Evolutionary conservation across 1,140 invertebrate species (phyloP).

Genomic region (Condylostylus longicornis): DNA sequence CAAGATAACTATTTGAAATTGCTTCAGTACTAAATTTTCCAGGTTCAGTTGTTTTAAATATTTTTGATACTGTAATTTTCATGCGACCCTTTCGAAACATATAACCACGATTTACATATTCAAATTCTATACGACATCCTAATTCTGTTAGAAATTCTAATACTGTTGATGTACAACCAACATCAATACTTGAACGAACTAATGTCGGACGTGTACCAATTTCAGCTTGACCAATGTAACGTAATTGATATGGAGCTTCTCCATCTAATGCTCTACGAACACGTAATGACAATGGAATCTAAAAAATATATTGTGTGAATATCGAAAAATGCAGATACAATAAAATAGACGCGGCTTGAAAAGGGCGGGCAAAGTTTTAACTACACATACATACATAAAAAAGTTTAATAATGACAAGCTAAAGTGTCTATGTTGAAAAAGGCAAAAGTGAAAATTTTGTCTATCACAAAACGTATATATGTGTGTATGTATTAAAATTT

Average conservation of each 20-base stretch:
- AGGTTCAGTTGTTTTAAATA: slow-evolving; percentile 66
- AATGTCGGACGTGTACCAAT: slow-evolving; percentile 77
- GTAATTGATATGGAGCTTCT: slow-evolving; percentile 70
- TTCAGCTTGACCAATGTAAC: slow-evolving; percentile 83
- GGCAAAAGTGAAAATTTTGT: no score
- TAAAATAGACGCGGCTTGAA: no score
- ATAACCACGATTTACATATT: slow-evolving; percentile 81
- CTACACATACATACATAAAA: no score
- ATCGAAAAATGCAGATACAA: slow-evolving; percentile 11
- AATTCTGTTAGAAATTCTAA: slow-evolving; percentile 85
- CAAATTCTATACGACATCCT: slow-evolving; percentile 80
- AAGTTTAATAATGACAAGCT: no score
- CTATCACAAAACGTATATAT: no score
- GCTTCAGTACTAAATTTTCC: slow-evolving; percentile 59
- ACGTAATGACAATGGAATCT: slow-evolving; percentile 51
- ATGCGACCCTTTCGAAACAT: slow-evolving; percentile 94
- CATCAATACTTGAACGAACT: slow-evolving; percentile 79
- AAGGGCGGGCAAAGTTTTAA: no score
- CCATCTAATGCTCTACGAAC: slow-evolving; percentile 56
- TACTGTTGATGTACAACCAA: slow-evolving; percentile 75
- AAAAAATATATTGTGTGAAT: no score
- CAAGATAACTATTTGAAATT: slow-evolving; percentile 82
- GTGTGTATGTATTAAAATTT: no score
- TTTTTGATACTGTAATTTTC: slow-evolving; percentile 92
- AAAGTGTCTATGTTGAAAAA: no score